These are phyloP conservation scores for Oenanthe oenanthe DNA, from an alignment of 2,113 vertebrate genomes.

Conservation along the genomic window DNA sequence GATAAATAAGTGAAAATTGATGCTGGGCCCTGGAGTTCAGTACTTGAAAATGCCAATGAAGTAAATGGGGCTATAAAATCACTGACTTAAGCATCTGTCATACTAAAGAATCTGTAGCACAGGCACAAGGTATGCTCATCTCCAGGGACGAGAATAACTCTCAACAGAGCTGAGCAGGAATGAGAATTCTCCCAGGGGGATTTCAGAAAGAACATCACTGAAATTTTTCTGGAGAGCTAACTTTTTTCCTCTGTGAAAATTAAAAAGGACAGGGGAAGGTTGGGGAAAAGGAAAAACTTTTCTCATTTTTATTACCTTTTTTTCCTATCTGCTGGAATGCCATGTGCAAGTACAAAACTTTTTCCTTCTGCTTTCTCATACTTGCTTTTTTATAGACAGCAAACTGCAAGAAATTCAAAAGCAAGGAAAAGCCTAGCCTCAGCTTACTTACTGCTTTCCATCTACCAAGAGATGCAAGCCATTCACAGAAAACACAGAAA, in stretches of 20 bases:
- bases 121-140: background rate
- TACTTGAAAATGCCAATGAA: slow-evolving; percentile 52
- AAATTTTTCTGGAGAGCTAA: background rate
- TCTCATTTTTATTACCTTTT: background rate
- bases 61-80: slow-evolving; percentile 50
- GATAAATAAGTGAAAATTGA: slow-evolving; percentile 55
- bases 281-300: background rate
- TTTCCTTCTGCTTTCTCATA: background rate
- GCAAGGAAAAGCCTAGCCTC: background rate
- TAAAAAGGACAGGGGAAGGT: background rate
- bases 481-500: background rate
- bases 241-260: background rate
- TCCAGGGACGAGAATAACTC: background rate
- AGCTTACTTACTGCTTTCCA: background rate
- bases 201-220: background rate
- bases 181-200: background rate
- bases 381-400: background rate
- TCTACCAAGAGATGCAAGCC: background rate
- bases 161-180: background rate
- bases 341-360: background rate
- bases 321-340: background rate
- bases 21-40: slow-evolving; percentile 8
- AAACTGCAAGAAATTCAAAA: slow-evolving; percentile 9
- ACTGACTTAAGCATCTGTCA: slow-evolving; percentile 36
- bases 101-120: background rate